These are phyloP conservation scores for Halcyon senegalensis DNA, from an alignment of 2,113 vertebrate genomes.

Conservation along the genomic window DNA sequence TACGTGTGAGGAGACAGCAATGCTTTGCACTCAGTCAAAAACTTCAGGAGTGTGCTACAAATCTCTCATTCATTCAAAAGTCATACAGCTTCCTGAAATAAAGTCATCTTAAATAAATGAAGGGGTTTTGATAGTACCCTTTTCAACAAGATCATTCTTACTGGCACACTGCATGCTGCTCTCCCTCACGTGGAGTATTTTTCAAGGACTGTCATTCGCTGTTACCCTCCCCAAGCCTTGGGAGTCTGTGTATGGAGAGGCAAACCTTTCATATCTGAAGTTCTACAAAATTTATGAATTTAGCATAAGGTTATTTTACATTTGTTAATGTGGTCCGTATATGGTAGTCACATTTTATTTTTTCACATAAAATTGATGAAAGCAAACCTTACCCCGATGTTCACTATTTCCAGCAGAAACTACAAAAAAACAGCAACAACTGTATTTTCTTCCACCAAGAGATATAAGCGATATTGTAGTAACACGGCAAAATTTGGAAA, in stretches of 20 bases:
- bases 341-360: background rate
- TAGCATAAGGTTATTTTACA: background rate
- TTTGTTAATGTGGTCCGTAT: background rate
- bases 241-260: background rate
- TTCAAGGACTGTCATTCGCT: background rate
- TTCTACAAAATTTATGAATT: background rate
- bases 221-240: background rate
- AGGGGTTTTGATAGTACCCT: background rate
- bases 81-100: background rate
- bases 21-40: background rate
- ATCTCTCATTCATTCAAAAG: background rate
- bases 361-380: background rate
- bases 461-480: background rate
- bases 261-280: background rate
- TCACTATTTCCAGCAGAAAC: slow-evolving; percentile 3
- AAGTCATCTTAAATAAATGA: background rate
- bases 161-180: background rate
- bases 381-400: background rate
- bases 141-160: background rate
- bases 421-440: background rate
- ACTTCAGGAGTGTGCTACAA: background rate
- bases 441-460: background rate
- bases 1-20: background rate
- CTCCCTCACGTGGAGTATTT: rapidly evolving
- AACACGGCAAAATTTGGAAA: background rate